Conservation (phyloP, 2,113 vertebrate species). For the Rhadina sibilatrix region DNA sequence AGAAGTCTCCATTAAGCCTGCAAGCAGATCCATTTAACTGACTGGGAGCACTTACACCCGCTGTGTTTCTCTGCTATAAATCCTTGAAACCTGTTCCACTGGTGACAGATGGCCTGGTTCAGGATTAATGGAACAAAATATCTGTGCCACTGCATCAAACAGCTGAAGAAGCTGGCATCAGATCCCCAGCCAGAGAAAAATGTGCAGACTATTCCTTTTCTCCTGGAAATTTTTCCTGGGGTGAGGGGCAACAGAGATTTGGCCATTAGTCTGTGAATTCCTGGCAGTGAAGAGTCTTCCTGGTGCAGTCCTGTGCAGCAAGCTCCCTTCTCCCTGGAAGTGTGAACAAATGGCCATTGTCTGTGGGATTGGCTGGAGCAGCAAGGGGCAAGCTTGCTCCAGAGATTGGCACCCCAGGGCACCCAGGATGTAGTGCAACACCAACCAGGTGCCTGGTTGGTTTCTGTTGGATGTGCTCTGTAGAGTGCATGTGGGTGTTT, state of each 20-base stretch:
- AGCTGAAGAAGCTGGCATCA: background rate
- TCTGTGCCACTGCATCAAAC: conserved; percentile 22
- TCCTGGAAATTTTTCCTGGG: background rate
- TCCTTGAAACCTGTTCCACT: conserved; percentile 26
- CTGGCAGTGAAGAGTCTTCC: background rate
- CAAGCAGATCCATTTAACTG: background rate
- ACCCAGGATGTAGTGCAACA: rapidly evolving
- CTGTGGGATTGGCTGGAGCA: background rate
- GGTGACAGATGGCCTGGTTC: conserved; percentile 26
- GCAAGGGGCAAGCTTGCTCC: background rate
- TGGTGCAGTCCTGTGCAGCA: background rate
- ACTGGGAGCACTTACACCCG: background rate
- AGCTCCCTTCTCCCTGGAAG: background rate
- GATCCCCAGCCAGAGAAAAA: background rate
- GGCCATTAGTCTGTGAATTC: background rate
- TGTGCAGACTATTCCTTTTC: background rate
- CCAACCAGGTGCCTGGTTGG: background rate
- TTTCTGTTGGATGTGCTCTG: background rate
- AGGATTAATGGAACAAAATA: conserved; percentile 24
- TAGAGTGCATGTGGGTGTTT: background rate
- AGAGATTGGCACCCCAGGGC: background rate
- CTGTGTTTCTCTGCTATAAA: background rate
- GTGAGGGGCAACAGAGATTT: rapidly evolving
- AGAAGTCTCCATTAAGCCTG: background rate
- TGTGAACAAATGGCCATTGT: background rate